These are phyloP conservation scores for Arbacia lixula DNA, from an alignment of 53 echinoderm and acorn worm genomes.

Conservation along the genomic window DNA sequence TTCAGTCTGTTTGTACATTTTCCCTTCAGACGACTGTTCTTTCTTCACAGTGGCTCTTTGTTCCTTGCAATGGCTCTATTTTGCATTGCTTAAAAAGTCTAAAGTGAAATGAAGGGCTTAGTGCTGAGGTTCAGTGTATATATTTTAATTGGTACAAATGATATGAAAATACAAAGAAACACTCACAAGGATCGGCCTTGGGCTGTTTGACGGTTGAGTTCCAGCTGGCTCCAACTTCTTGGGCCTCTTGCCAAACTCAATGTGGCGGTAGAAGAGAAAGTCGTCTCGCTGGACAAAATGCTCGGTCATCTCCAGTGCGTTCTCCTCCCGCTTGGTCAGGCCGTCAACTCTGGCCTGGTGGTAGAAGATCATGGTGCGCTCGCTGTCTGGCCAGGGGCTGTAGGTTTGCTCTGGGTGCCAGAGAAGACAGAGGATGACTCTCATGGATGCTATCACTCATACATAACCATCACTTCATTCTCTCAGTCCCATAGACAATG, in stretches of 20 bases:
- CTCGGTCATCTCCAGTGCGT: slow-evolving; percentile 89
- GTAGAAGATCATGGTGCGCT: slow-evolving; percentile 94
- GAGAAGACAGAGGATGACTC: no score
- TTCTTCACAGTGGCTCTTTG: no score
- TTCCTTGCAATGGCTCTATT: no score
- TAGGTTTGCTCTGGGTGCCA: slow-evolving; percentile 98
- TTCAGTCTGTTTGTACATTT: no score
- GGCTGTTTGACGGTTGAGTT: slow-evolving; percentile 68
- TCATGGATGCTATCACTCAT: no score
- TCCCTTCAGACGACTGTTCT: no score
- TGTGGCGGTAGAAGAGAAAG: slow-evolving; percentile 86
- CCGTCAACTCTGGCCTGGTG: slow-evolving; percentile 96
- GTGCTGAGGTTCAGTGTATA: no score
- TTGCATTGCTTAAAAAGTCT: no score
- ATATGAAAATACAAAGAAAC: neutral
- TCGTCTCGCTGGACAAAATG: slow-evolving; percentile 91
- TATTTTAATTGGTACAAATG: no score
- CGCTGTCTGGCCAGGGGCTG: slow-evolving; percentile 89
- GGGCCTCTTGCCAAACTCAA: slow-evolving; percentile 85
- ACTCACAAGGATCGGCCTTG: slow-evolving; percentile 92
- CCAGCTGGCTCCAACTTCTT: slow-evolving; percentile 89
- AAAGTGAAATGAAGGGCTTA: no score
- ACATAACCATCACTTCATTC: no score
- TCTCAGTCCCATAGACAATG: no score
- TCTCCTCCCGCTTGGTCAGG: slow-evolving; percentile 91